phyloP scores from a whole-genome alignment of 2,113 vertebrate species.

The Sus scrofa region T2T-Sscrofa CM000827.6:79813001-79813500 shows the following conservation, averaged over 20 bases:
- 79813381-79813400: neutral
- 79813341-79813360: neutral
- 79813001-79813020: too few species aligned
- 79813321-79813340: neutral
- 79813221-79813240: neutral
- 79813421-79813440: too few species aligned
- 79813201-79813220: neutral
- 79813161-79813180: constrained; percentile 1
- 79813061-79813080: too few species aligned
- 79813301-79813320: neutral
- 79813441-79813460: neutral
- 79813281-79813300: fast-evolving
- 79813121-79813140: neutral
- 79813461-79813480: neutral
- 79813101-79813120: too few species aligned
- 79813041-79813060: too few species aligned
- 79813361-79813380: neutral
- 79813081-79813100: too few species aligned
- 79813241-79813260: neutral
- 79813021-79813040: too few species aligned
- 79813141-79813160: constrained; percentile 26
- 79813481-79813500: neutral
- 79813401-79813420: neutral
- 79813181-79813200: neutral
- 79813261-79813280: neutral